These are phyloP conservation scores for Micronycteris hirsuta DNA, from an alignment of 2,113 vertebrate genomes.

Conservation along the genomic window DNA sequence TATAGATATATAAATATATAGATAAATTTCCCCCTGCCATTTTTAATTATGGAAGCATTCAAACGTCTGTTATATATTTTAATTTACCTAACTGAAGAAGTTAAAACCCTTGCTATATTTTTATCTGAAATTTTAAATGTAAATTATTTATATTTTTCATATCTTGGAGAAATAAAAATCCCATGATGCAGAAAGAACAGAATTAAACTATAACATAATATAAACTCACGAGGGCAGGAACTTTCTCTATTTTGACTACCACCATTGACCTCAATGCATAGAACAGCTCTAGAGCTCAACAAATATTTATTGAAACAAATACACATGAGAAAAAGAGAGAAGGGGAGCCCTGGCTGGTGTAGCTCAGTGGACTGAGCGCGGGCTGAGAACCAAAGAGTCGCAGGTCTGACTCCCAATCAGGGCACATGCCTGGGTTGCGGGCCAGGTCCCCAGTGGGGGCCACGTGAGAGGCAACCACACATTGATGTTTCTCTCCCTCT, in stretches of 20 bases:
- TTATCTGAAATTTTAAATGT: neutral
- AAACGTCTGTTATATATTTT: neutral
- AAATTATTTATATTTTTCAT: neutral
- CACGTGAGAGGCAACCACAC: too few relatives aligned
- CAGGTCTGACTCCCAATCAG: too few relatives aligned
- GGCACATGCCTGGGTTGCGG: too few relatives aligned
- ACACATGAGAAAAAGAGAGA: neutral
- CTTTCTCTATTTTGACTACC: neutral
- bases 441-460: too few relatives aligned
- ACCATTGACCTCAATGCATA: neutral
- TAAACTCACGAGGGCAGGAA: neutral
- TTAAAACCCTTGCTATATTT: conserved; percentile 13
- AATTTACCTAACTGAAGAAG: neutral
- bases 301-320: neutral
- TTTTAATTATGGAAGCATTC: conserved; percentile 5
- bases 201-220: neutral
- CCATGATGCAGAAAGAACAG: neutral
- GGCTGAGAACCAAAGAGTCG: too few relatives aligned
- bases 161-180: neutral
- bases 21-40: neutral
- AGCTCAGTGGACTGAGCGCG: too few relatives aligned
- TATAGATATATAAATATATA: neutral
- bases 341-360: too few relatives aligned
- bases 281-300: neutral
- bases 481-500: too few relatives aligned